Evolutionary conservation across 2,113 vertebrate species (phyloP).

Genomic region (Ramphastos sulfuratus): DNA sequence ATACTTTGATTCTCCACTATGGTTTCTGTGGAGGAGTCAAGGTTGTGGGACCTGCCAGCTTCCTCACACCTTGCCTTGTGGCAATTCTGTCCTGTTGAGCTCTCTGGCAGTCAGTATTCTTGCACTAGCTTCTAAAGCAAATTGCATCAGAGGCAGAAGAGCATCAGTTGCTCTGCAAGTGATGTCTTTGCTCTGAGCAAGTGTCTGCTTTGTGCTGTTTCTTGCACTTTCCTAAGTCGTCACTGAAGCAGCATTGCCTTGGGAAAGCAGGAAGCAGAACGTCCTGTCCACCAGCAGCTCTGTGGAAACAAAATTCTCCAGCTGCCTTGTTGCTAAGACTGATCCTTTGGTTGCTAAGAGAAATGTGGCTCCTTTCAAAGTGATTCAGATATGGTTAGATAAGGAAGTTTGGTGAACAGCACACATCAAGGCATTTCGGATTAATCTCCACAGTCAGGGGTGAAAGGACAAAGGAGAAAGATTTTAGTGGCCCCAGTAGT

Average conservation of each 20-base stretch:
- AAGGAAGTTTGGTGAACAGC: conserved; percentile 19
- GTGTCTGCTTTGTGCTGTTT: not conserved
- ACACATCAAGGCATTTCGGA: conserved; percentile 26
- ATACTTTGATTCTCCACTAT: not conserved
- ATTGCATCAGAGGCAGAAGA: not conserved
- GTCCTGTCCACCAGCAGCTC: conserved; percentile 24
- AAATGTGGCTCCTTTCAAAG: conserved; percentile 37
- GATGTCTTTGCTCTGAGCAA: not conserved
- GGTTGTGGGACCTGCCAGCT: not conserved
- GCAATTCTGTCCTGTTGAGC: not conserved
- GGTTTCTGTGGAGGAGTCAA: not conserved
- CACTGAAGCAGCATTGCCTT: not conserved
- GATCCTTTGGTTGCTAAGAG: conserved; percentile 59
- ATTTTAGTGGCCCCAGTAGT: not conserved
- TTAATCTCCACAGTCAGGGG: not conserved
- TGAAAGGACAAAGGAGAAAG: not conserved
- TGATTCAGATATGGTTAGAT: conserved; percentile 52
- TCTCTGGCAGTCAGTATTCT: not conserved
- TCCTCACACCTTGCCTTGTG: not conserved
- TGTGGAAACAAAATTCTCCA: conserved; percentile 42
- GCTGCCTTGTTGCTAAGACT: conserved; percentile 61
- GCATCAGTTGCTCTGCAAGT: not conserved
- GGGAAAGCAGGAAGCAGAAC: conserved; percentile 41
- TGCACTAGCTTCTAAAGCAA: not conserved
- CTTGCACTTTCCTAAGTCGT: not conserved